Conservation (phyloP, 2,797 vertebrate genomes). For the Halcyon leucocephala region DNA sequence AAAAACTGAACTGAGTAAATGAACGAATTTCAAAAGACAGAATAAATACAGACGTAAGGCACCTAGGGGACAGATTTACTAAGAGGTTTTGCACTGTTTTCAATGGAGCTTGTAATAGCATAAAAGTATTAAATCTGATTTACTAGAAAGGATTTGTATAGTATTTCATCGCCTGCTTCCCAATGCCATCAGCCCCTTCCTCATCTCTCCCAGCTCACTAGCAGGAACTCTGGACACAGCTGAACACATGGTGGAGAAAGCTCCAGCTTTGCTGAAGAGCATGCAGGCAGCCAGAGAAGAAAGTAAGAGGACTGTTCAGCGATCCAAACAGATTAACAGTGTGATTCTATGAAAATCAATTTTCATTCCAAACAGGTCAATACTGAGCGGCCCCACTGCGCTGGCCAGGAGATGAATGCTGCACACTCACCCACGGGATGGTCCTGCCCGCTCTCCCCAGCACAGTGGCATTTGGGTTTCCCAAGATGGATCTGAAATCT, state of each 20-base stretch:
- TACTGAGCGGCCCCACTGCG: background rate
- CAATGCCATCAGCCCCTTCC: constrained; percentile 7
- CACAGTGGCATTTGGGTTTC: accelerated
- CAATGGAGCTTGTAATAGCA: constrained; percentile 59
- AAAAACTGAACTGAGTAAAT: constrained; percentile 65
- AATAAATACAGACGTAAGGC: constrained; percentile 73
- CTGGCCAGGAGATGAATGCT: background rate
- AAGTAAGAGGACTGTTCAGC: background rate
- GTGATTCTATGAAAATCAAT: constrained; percentile 9
- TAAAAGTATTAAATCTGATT: constrained; percentile 72
- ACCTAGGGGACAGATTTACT: constrained; percentile 70
- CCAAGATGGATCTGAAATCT: background rate
- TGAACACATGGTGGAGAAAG: background rate
- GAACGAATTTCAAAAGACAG: constrained; percentile 67
- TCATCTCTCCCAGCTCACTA: background rate
- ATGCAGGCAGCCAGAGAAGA: constrained; percentile 21
- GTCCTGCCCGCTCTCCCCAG: background rate
- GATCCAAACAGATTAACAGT: constrained; percentile 6
- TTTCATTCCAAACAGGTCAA: background rate
- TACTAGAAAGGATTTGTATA: constrained; percentile 60
- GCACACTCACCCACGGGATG: background rate
- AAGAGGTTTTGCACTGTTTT: constrained; percentile 70
- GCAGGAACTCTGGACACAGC: background rate
- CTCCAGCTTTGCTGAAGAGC: constrained; percentile 1
- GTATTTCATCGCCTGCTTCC: constrained; percentile 30